Base-by-base conservation (phyloP, 2,113 vertebrate species). In the Nibea albiflora region DNA sequence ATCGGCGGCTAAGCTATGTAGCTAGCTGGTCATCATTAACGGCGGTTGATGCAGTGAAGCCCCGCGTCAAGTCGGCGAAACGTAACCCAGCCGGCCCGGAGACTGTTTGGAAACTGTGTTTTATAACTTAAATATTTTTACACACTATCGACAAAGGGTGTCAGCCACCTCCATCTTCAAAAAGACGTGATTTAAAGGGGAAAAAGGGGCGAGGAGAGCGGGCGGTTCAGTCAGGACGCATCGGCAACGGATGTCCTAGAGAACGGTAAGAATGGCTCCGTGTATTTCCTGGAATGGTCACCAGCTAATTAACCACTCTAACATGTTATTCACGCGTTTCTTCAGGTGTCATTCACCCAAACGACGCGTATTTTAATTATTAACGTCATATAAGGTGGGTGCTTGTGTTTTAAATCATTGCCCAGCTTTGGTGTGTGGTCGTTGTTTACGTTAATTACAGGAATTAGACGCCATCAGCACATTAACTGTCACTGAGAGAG, bases 221-320 rank as follows among this genome's bases (percentile, higher is more conserved):
- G 74, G n/a, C 42, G 56, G 24, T 42, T 31, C 67, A 63, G 53
- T 77, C 73, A 3, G 42, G 74, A 80, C 80, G n/a, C 64, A 54
- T 19, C 16, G 90, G 80, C 86, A 79, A 81, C 92, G 92, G 90
- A 93, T 94, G 92, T 93, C 83, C 88, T 20, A 80, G 58, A 81
- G 91, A 92, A 91, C 92, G 94, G 94, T 94, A 89, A 84, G 92
- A 58, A 61, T 39, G 91, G 85, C 75, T 78, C 69, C 74, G 89
- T 88, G 24, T 92, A 92, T 62, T 87, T 73, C 81, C 47, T 81
- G 90, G 64, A 78, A 10, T 1, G 15, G n/a, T 64, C 60, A 61
- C 26, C 11, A 24, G 79, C 71, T 75, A 62, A 72, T 86, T 65
- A 73, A 42, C 53, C 17, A 14, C 19, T 35, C 53, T 4, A 0